Evolutionary conservation across 2,113 vertebrate genomes (phyloP).

Genomic region (Phasianus colchicus): DNA sequence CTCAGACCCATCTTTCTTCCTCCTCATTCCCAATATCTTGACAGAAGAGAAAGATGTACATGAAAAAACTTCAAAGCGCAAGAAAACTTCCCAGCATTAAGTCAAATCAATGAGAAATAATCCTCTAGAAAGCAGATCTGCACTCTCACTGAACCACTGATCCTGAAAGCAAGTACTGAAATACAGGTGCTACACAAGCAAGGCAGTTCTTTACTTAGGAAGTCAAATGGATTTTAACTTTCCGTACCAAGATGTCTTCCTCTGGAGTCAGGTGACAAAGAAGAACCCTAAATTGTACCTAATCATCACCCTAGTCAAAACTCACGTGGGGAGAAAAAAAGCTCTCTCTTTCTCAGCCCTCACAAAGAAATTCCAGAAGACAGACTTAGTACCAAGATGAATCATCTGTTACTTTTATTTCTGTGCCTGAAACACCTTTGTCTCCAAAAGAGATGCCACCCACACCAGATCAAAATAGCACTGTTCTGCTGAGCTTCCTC

Average conservation of each 20-base stretch:
- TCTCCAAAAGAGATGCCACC: background rate
- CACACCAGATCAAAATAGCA: background rate
- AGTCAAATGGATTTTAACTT: background rate
- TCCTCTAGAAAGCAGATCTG: background rate
- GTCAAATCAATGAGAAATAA: background rate
- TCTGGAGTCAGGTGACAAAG: background rate
- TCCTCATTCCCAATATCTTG: background rate
- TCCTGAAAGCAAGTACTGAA: background rate
- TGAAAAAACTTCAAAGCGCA: background rate
- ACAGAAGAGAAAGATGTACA: background rate
- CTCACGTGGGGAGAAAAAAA: background rate
- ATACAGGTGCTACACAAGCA: background rate
- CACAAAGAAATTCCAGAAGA: background rate
- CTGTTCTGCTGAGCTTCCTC: background rate
- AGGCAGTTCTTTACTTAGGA: background rate
- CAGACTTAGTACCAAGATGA: background rate
- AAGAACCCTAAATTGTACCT: background rate
- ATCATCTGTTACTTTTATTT: background rate
- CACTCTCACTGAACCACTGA: background rate
- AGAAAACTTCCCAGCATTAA: background rate
- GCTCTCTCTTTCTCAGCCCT: background rate
- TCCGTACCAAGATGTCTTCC: background rate
- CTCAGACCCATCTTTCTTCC: background rate
- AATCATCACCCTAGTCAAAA: background rate
- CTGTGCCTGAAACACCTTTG: background rate